Evolutionary conservation across 2,888 invertebrate species (phyloP), one percentile per base, ranked within the genome.

Genomic region (Merodon equestris): DNA sequence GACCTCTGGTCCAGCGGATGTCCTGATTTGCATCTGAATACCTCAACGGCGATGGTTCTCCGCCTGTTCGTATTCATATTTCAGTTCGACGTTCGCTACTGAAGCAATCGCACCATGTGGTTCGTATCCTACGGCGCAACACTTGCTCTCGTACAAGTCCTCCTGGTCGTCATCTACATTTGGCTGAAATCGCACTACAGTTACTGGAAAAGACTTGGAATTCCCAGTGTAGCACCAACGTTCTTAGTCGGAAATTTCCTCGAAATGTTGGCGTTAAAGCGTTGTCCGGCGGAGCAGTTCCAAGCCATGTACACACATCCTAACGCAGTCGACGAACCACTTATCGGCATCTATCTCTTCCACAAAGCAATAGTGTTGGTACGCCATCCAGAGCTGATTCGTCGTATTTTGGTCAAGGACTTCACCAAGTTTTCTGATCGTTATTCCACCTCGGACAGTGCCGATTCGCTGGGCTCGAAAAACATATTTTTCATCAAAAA

Each of bases 401-500:
- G 90, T 72, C 83, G 86, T 1, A 77, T 91, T 2, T 81, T 91
- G 53, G 85, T 90, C 9, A 90, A 88, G 66, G 91, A 91, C 72
- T 90, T 91, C 60, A 84, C 85, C 10, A 86, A 85, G 14, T 91
- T 91, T 72, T 76, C 84, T 9, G 87, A 90, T 70, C 86, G 89
- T 9, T 87, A 86, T 57, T 86, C 88, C 1, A 85, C 85, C 53
- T 85, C 88, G 0, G 88, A 89, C 10, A 82, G 85, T 12, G 74
- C 83, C 0, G 91, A 91, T 82, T 85, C 86, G 0, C 63, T 91
- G 12, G 90, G 90, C 1, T 87, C 86, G 0, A 84, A 88, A 27
- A 90, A 89, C 76, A 82, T 91, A 1, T 90, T 91, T 68, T 85
- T 90, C 38, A 81, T 90, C 0, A 90, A 87, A 60, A 89, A 89